These are phyloP conservation scores for Periphyllus acericola DNA, from an alignment of 2,888 invertebrate genomes.

Conservation along the genomic window DNA sequence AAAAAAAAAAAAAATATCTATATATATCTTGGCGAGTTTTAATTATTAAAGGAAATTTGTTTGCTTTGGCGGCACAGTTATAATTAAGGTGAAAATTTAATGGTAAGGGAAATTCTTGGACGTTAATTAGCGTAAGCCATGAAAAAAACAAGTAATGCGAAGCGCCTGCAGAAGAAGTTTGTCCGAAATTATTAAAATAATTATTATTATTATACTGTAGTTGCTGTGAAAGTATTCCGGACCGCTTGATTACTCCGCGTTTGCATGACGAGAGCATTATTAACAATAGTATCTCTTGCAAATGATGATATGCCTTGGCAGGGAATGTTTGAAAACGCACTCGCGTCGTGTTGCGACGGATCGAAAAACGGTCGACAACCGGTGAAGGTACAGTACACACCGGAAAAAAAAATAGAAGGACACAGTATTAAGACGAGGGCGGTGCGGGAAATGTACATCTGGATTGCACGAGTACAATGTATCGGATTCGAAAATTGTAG, in stretches of 20 bases:
- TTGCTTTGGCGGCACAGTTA: slow-evolving; percentile 14
- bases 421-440: no score
- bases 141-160: slow-evolving; percentile 44
- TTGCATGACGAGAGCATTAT: slow-evolving; percentile 45
- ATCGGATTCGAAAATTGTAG: no score
- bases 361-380: background rate
- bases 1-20: background rate
- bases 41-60: slow-evolving; percentile 48
- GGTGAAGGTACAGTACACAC: background rate
- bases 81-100: slow-evolving; percentile 54
- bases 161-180: slow-evolving; percentile 53
- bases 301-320: background rate
- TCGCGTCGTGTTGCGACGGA: background rate
- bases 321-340: background rate
- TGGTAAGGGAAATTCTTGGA: slow-evolving; percentile 33
- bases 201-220: slow-evolving; percentile 33
- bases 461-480: no score
- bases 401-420: no score
- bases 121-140: slow-evolving; percentile 42
- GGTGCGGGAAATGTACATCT: no score
- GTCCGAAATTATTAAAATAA: slow-evolving; percentile 6
- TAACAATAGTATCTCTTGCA: background rate
- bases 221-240: slow-evolving; percentile 21
- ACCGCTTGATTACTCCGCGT: slow-evolving; percentile 22
- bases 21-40: slow-evolving; percentile 9